Evolutionary conservation across 2,888 invertebrate species (phyloP).

Genomic region (Altica lythri): DNA sequence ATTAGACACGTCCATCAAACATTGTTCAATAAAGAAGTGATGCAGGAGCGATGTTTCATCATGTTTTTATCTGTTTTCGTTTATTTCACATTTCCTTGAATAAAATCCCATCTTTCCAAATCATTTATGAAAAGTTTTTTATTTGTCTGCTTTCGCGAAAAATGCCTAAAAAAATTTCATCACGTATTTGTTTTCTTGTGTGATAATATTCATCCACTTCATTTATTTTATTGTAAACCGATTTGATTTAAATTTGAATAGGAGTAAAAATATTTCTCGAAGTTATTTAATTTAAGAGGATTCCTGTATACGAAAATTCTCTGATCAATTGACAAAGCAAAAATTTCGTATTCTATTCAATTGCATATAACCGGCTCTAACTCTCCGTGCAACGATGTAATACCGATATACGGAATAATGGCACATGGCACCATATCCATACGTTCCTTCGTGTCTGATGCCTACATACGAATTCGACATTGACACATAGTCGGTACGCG

Average conservation of each 20-base stretch:
- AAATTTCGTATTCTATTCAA: slow-evolving; percentile 1
- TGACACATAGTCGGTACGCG: slow-evolving; percentile 25
- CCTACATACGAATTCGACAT: slow-evolving; percentile 4
- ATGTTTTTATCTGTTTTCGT: slow-evolving; percentile 25
- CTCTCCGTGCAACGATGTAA: slow-evolving; percentile 3
- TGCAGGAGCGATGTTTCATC: slow-evolving; percentile 26
- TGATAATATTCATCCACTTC: background rate
- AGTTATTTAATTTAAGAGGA: too few species aligned
- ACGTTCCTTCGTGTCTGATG: slow-evolving; percentile 4
- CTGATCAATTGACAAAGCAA: background rate
- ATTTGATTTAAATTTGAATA: too few species aligned
- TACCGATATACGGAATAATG: slow-evolving; percentile 6
- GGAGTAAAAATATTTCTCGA: too few species aligned
- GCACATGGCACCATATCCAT: background rate
- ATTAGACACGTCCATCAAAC: slow-evolving; percentile 31
- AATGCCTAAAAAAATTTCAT: background rate
- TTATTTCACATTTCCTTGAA: slow-evolving; percentile 19
- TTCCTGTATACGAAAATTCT: too few species aligned
- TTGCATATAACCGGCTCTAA: background rate
- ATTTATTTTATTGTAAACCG: too few species aligned
- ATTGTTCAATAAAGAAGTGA: slow-evolving; percentile 24
- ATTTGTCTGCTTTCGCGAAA: background rate
- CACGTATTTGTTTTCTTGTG: background rate
- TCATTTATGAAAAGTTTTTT: slow-evolving; percentile 13
- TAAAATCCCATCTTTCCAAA: slow-evolving; percentile 15